phyloP scores from a whole-genome alignment of 2,113 vertebrate genomes.

The Notechis scutatus region DNA sequence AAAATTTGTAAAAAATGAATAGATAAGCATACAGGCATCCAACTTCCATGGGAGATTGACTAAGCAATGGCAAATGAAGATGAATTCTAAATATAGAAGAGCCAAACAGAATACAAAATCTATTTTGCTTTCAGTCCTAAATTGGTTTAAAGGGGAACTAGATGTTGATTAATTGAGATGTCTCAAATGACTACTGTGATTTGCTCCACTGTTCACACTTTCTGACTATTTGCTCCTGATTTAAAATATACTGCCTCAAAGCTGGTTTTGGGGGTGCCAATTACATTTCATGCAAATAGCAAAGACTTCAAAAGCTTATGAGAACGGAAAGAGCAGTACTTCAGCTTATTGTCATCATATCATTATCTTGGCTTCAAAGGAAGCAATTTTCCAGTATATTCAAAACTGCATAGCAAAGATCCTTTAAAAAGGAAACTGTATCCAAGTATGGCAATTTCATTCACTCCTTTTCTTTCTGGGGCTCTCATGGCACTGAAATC shows the following conservation, averaged over 20 bases:
- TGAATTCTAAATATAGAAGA: background rate
- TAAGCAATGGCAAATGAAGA: background rate
- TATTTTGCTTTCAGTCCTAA: background rate
- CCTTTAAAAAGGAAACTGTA: constrained; percentile 16
- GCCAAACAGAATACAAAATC: background rate
- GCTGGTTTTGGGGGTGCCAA: background rate
- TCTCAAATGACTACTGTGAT: background rate
- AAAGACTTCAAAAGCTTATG: constrained; percentile 27
- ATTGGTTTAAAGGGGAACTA: background rate
- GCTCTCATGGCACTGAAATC: constrained; percentile 8
- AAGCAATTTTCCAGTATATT: constrained; percentile 19
- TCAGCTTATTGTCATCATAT: constrained; percentile 28
- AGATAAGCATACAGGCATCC: background rate
- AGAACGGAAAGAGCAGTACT: constrained; percentile 11
- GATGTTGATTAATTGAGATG: background rate
- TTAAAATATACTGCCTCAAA: background rate
- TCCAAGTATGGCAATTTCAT: constrained; percentile 19
- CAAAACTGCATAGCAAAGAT: constrained; percentile 22
- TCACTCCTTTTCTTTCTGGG: constrained; percentile 16
- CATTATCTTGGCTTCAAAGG: constrained; percentile 27
- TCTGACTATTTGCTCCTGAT: constrained; percentile 4
- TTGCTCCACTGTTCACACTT: background rate
- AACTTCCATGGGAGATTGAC: background rate
- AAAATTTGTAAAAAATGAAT: background rate
- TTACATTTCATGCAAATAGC: constrained; percentile 1